These are phyloP conservation scores for Palloptera scutellata DNA, from an alignment of 2,888 invertebrate genomes.

Conservation along the genomic window DNA sequence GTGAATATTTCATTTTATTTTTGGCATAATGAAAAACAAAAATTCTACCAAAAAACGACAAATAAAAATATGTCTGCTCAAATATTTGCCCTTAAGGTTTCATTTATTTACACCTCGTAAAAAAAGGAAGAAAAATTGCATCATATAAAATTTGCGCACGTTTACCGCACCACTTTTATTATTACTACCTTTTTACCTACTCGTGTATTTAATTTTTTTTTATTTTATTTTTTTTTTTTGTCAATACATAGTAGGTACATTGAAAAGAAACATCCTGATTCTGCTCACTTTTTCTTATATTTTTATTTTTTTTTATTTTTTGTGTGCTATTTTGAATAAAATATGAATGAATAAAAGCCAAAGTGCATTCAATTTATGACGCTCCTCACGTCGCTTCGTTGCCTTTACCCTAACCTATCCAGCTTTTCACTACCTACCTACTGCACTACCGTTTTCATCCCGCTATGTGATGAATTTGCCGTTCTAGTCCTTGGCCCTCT, in stretches of 20 bases:
- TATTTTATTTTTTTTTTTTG: neutral
- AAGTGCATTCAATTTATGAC: slow-evolving; percentile 52
- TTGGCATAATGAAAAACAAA: neutral
- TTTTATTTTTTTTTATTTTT: no score
- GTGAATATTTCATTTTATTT: no score
- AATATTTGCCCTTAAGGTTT: neutral
- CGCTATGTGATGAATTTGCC: no score
- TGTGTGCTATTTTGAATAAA: slow-evolving; percentile 40
- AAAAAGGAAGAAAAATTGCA: neutral
- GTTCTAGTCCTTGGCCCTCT: no score
- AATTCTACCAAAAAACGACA: neutral
- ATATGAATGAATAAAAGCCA: slow-evolving; percentile 56
- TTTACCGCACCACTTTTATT: neutral
- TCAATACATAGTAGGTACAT: slow-evolving; percentile 36
- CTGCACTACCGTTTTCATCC: neutral
- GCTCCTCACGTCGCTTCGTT: neutral
- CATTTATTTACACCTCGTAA: slow-evolving; percentile 6
- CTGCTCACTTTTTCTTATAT: no score
- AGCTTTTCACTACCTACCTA: neutral
- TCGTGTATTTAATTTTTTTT: neutral
- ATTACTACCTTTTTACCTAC: neutral
- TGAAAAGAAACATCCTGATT: no score
- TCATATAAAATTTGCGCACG: neutral
- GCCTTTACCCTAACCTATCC: no score
- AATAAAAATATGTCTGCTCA: slow-evolving; percentile 5